Evolutionary conservation across 2,888 invertebrate genomes (phyloP).

Genomic region (Andrena marginata): DNA sequence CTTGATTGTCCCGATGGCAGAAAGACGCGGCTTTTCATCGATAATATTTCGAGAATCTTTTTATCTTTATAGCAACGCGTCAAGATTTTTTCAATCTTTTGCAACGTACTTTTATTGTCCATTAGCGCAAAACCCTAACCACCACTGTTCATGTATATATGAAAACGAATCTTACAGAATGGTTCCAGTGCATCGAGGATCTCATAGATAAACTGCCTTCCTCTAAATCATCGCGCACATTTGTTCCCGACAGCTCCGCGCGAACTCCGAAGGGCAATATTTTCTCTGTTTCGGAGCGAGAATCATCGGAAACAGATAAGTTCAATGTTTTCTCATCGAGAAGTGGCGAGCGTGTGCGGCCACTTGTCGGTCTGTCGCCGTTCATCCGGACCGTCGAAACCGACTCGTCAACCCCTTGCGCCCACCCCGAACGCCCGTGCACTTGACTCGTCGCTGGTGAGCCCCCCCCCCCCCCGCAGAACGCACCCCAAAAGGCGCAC

Average conservation of each 20-base stretch:
- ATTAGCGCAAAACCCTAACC: no score
- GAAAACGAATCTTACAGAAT: not conserved
- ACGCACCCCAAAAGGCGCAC: conserved; percentile 65
- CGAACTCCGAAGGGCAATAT: conserved; percentile 50
- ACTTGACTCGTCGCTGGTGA: conserved; percentile 76
- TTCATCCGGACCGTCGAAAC: conserved; percentile 23
- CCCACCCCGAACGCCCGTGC: conserved; percentile 55
- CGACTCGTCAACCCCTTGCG: conserved; percentile 63
- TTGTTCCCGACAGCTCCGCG: not conserved
- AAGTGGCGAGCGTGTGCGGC: conserved; percentile 43
- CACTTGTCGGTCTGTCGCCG: conserved; percentile 71
- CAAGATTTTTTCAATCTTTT: no score
- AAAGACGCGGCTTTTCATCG: conserved; percentile 64
- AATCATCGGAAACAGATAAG: conserved; percentile 60
- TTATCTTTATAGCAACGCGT: no score
- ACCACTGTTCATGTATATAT: not conserved
- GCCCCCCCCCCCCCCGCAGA: conserved; percentile 38
- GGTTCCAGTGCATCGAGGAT: not conserved
- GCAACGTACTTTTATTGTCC: no score
- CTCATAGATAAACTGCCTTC: not conserved
- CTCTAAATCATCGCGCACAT: conserved; percentile 32
- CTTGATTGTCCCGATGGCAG: conserved; percentile 54
- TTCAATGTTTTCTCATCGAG: conserved; percentile 68
- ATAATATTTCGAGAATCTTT: conserved; percentile 57
- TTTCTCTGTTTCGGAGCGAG: conserved; percentile 31